These are phyloP conservation scores for Psammodynastes pulverulentus DNA, from an alignment of 2,113 vertebrate genomes.

Conservation along the genomic window DNA sequence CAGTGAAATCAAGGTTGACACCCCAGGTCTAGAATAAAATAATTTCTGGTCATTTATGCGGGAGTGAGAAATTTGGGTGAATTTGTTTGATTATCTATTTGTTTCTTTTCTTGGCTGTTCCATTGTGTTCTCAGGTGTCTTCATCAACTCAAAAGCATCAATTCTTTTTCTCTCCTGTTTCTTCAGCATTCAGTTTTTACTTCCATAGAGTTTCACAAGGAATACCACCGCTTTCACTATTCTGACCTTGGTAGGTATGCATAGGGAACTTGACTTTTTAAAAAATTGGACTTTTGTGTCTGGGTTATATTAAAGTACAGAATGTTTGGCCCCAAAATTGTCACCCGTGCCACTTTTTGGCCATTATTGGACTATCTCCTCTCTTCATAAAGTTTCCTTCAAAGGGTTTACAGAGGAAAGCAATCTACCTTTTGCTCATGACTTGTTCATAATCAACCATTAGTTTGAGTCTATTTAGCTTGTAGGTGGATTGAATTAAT, in stretches of 20 bases:
- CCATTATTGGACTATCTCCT: not conserved
- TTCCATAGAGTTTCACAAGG: not conserved
- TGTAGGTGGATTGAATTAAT: not conserved
- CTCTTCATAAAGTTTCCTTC: not conserved
- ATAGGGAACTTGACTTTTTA: not conserved
- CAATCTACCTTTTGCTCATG: not conserved
- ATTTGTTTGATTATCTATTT: too few species aligned
- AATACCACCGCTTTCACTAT: not conserved
- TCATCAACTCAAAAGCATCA: not conserved
- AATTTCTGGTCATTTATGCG: too few species aligned
- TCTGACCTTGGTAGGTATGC: not conserved
- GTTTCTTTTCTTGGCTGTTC: not conserved
- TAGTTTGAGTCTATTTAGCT: not conserved
- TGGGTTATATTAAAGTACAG: not conserved
- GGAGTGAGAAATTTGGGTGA: too few species aligned
- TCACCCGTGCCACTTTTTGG: not conserved
- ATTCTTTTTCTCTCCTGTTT: not conserved
- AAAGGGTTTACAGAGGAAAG: not conserved
- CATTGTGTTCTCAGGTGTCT: not conserved
- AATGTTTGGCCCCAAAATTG: not conserved
- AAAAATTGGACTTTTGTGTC: not conserved
- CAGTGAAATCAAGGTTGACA: too few species aligned
- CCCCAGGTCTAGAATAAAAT: not conserved
- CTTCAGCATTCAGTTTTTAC: not conserved
- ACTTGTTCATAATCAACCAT: slow-evolving; percentile 1